Evolutionary conservation across 2,888 invertebrate species (phyloP), one percentile per base, ranked within the genome.

Genomic region (Drosophila greeni): DNA sequence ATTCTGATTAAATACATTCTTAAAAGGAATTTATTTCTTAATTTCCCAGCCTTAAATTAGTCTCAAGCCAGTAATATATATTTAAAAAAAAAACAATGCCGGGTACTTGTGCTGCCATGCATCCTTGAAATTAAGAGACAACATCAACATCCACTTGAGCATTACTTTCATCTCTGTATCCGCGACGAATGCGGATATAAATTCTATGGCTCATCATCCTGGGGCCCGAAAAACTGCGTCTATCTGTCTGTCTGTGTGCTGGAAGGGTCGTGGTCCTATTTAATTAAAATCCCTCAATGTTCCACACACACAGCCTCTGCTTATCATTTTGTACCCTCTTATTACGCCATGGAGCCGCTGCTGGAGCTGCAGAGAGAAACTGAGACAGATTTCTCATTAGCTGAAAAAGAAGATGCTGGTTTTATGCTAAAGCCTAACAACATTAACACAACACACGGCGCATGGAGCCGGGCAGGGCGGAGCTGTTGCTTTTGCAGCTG

Each of bases 201-300:
- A 36, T 52, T 52, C 47, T 31, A 52, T 72, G 37, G 45, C 55
- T 16, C 39, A 18, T 36, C 45, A 23, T 39, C 40, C 40, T 24
- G 53, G n/a, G 29, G 59, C 34, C 57, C 29, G 33, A 52, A 52
- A 69, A 70, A 52, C 53, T 37, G 31, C 56, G 65, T 70, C 71
- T 47, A 20, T 47, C 45, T 47, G 29, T 29, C 11, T 43, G 43
- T 12, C 40, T 40, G 40, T 40, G 20, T 20, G 23, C 23, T 20
- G 20, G 29, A 29, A 14, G 45, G 45, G 45, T 29, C 45, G 45
- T 20, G 29, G 76, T 45, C 74, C 81, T 82, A 79, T 79, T 79
- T 79, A 79, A 79, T 79, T 84, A 79, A 84, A 79, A 79, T 82
- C 81, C 79, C 82, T 79, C 83, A 79, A 80, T 79, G 84, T 59